Base-by-base conservation (phyloP, 2,797 vertebrate genomes). In the Artibeus jamaicensis region DNA sequence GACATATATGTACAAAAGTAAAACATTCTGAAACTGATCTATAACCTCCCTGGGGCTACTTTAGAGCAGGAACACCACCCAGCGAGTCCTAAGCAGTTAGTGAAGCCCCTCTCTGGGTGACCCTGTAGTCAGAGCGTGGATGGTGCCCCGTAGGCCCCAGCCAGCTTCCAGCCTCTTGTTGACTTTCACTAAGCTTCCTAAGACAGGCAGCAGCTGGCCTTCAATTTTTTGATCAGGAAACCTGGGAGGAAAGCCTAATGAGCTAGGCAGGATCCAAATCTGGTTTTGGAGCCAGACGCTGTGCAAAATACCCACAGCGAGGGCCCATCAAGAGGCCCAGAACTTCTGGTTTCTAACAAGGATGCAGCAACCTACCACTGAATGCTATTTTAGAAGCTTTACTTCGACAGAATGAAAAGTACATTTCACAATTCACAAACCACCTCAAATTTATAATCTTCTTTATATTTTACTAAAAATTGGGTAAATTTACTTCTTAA, bases 131-230 rank as follows among this genome's bases (percentile, higher is more conserved):
- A 16, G 65, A 88, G 24, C 4, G 37, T 46, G 48, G 70, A 59
- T 74, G 83, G 46, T 18, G 44, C 70, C 65, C 73, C 46, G 2
- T 0, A 37, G 55, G 65, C 59, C 62, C 42, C 74, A 37, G n/a
- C 16, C 67, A 82, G 79, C 37, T 6, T 42, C 57, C 48, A 93
- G 76, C 12, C 32, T 59, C 91, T 39, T 79, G 92, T 46, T 96
- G 95, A 97, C 94, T 95, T 62, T 95, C 97, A 85, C 48, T 62
- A 57, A 77, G 83, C 78, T 73, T 96, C 92, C 95, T 96, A 97
- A 97, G 96, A 95, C 87, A 97, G 83, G 90, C 85, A 93, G 94
- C 96, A 97, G 93, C 97, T 96, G 97, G 94, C 78, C 95, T 86
- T 95, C 93, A 82, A 68, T 96, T 95, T 95, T 95, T 84, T 96